These are phyloP conservation scores for Melangyna quadrimaculata DNA, from an alignment of 2,888 invertebrate species.

Conservation along the genomic window DNA sequence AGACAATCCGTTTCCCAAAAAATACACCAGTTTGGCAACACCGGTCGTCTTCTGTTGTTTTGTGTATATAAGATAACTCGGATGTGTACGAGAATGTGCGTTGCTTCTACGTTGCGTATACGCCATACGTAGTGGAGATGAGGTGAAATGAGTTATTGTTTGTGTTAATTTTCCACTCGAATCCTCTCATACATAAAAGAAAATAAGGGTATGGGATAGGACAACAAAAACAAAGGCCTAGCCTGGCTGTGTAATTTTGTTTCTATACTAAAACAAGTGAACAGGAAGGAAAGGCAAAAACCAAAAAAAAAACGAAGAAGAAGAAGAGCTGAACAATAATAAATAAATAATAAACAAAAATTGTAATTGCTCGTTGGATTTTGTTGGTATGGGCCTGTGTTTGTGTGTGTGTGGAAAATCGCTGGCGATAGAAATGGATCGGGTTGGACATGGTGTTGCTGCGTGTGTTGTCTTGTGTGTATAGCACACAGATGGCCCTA, in stretches of 20 bases:
- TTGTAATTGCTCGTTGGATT: constrained; percentile 54
- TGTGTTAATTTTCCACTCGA: constrained; percentile 51
- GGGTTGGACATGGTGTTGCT: neutral
- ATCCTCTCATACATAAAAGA: constrained; percentile 20
- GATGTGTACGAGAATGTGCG: neutral
- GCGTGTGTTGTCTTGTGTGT: neutral
- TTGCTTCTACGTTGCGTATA: neutral
- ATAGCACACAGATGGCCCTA: neutral
- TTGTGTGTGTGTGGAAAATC: neutral
- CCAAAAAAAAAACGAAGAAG: neutral
- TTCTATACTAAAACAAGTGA: constrained; percentile 18
- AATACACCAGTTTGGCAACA: neutral
- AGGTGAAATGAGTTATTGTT: constrained; percentile 56
- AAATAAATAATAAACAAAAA: constrained; percentile 66
- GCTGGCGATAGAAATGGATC: neutral
- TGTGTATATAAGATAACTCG: neutral
- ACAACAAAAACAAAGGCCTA: constrained; percentile 64
- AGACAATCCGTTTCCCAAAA: neutral
- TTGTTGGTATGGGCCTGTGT: neutral
- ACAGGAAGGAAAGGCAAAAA: constrained; percentile 5
- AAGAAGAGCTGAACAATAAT: constrained; percentile 42
- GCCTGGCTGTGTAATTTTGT: neutral
- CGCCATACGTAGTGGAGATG: neutral
- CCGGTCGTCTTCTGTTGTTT: neutral
- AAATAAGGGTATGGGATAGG: constrained; percentile 55